Evolutionary conservation across 2,888 invertebrate species (phyloP).

Genomic region (Phasia obesa): DNA sequence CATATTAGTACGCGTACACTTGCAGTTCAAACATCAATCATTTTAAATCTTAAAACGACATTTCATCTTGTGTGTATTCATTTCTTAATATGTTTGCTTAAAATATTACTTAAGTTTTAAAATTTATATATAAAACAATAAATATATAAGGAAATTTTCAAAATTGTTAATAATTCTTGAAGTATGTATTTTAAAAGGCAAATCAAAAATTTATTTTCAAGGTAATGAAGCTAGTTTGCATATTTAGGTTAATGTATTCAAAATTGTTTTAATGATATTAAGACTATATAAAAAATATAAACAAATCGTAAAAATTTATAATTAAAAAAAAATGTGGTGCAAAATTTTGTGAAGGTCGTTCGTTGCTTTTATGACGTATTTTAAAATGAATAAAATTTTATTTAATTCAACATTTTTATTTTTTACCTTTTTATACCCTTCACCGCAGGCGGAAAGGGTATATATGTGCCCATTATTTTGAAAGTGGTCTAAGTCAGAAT

Average conservation of each 20-base stretch:
- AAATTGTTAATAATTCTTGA: conserved; percentile 11
- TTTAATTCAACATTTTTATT: conserved; percentile 5
- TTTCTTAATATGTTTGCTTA: too few relatives aligned
- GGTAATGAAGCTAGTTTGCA: conserved; percentile 41
- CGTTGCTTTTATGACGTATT: conserved; percentile 44
- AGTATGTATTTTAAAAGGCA: conserved; percentile 18
- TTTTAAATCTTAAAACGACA: too few relatives aligned
- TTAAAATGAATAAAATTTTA: too few relatives aligned
- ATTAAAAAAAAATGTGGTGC: conserved; percentile 29
- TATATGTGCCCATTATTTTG: too few relatives aligned
- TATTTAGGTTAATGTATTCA: conserved; percentile 46
- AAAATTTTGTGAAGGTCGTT: conserved; percentile 55
- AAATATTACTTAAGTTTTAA: too few relatives aligned
- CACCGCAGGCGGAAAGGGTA: too few relatives aligned
- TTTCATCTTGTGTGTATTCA: too few relatives aligned
- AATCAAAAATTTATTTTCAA: conserved; percentile 32
- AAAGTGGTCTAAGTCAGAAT: too few relatives aligned
- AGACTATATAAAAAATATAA: conserved; percentile 13
- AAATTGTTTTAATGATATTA: conserved; percentile 12
- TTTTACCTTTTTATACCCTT: too few relatives aligned
- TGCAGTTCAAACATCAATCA: conserved; percentile 16
- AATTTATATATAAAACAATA: too few relatives aligned
- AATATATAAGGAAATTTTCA: too few relatives aligned
- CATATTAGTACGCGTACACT: conserved; percentile 25
- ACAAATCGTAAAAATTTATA: background rate